These are phyloP conservation scores for Ardeotis arabs DNA, from an alignment of 2,113 vertebrate genomes.

Conservation along the genomic window DNA sequence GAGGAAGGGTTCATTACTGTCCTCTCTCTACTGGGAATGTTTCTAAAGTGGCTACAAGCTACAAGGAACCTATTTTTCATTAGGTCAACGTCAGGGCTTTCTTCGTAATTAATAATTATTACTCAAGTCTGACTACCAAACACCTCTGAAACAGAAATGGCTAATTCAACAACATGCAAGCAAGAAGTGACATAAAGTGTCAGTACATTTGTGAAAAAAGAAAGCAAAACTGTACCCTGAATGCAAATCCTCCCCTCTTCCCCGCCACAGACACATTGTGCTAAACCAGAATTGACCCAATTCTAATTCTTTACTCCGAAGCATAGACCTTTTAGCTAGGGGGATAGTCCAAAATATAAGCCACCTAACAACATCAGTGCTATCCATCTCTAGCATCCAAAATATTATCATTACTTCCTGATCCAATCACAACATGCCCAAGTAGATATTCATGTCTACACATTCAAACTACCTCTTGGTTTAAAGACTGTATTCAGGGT, in stretches of 20 bases:
- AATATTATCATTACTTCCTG: not conserved
- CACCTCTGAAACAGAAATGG: not conserved
- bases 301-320: not conserved
- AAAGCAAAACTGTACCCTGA: not conserved
- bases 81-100: not conserved
- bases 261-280: not conserved
- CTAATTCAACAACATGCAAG: not conserved
- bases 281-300: not conserved
- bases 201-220: not conserved
- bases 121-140: slow-evolving; percentile 2
- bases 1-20: slow-evolving; percentile 27
- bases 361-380: not conserved
- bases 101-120: slow-evolving; percentile 27
- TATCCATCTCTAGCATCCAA: not conserved
- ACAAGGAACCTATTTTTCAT: slow-evolving; percentile 1
- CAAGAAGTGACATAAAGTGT: not conserved
- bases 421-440: not conserved
- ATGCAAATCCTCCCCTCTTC: not conserved
- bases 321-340: not conserved
- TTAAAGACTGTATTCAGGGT: not conserved
- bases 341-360: not conserved
- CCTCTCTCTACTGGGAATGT: slow-evolving; percentile 6
- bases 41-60: slow-evolving; percentile 46
- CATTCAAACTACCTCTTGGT: not conserved
- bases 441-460: not conserved